Evolutionary conservation across 2,888 invertebrate genomes (phyloP).

Genomic region (Drosophila robusta): DNA sequence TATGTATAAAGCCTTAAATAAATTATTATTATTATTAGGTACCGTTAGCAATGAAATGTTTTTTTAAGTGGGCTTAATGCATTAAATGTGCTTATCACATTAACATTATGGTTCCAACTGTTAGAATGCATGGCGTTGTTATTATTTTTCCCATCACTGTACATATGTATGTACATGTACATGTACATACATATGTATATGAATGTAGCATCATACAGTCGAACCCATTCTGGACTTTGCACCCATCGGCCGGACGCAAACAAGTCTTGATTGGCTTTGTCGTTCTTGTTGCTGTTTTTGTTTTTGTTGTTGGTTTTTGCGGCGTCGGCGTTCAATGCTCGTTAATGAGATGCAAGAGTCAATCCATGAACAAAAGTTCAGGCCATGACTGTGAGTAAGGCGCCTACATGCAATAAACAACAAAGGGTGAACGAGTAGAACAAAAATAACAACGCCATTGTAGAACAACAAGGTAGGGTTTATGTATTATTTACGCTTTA

Average conservation of each 20-base stretch:
- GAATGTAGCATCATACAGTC: conserved; percentile 39
- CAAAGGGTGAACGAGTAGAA: conserved; percentile 23
- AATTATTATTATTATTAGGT: no score
- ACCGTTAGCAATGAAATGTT: no score
- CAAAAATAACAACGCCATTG: conserved; percentile 30
- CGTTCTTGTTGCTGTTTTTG: conserved; percentile 29
- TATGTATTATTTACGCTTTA: background rate
- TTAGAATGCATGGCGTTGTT: background rate
- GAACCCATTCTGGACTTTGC: conserved; percentile 76
- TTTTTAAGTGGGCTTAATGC: no score
- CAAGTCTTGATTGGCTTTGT: conserved; percentile 75
- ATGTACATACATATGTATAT: background rate
- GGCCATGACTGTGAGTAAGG: conserved; percentile 50
- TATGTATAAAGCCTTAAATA: no score
- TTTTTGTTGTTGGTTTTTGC: conserved; percentile 17
- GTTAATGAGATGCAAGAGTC: conserved; percentile 71
- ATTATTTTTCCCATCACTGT: background rate
- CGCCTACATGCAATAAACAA: conserved; percentile 38
- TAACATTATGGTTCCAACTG: background rate
- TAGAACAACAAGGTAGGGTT: conserved; percentile 24
- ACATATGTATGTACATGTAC: no score
- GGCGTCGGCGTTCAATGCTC: conserved; percentile 58
- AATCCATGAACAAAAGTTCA: conserved; percentile 41
- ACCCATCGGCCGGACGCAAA: conserved; percentile 61
- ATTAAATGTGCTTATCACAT: no score